These are phyloP conservation scores for Aplocera efformata DNA, from an alignment of 2,888 invertebrate genomes.

Conservation along the genomic window DNA sequence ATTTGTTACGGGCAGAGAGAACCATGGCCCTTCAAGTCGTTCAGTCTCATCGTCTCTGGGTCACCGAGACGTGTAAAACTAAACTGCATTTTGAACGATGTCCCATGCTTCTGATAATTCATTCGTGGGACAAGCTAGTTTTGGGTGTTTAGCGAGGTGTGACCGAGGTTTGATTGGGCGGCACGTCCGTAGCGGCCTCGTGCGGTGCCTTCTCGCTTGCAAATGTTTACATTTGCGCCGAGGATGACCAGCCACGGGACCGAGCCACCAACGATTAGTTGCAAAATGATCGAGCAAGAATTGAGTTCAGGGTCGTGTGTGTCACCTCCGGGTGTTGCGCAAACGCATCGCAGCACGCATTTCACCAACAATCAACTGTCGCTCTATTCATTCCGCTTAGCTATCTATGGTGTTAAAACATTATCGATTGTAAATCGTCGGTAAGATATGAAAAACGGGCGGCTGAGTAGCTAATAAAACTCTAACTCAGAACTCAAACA, in stretches of 20 bases:
- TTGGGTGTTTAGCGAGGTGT: conserved; percentile 13
- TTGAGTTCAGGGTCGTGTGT: conserved; percentile 75
- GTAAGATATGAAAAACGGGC: no score
- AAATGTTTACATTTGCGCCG: conserved; percentile 79
- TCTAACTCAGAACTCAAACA: no score
- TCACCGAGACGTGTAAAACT: no score
- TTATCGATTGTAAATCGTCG: no score
- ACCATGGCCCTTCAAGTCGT: no score
- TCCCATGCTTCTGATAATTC: no score
- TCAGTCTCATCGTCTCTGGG: no score
- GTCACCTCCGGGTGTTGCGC: conserved; percentile 76
- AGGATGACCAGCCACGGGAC: conserved; percentile 51
- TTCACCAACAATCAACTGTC: conserved; percentile 39
- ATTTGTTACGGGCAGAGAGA: no score
- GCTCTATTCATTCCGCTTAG: background rate
- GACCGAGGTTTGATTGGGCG: conserved; percentile 13
- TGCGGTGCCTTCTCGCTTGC: conserved; percentile 65
- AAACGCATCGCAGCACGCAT: conserved; percentile 44
- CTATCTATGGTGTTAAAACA: no score
- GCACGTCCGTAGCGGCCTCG: conserved; percentile 73
- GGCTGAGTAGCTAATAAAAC: no score
- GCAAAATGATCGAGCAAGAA: conserved; percentile 75
- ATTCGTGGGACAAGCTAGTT: background rate
- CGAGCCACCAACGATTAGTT: conserved; percentile 65
- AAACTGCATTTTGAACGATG: no score